phyloP scores from a whole-genome alignment of 2,797 vertebrate genomes.

The Galagoides demidoff region DNA sequence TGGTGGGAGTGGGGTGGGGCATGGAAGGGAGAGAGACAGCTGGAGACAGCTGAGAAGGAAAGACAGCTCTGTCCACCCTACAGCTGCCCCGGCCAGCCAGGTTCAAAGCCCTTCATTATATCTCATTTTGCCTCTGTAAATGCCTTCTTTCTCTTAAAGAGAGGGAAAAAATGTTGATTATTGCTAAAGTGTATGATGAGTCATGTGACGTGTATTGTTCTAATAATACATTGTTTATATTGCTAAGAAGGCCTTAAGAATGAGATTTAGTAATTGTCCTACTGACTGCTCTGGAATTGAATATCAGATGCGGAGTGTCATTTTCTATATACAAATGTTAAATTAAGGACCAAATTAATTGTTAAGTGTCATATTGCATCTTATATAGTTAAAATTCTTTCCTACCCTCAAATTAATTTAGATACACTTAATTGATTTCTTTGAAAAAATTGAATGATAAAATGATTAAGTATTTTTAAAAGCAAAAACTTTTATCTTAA shows the following conservation, averaged over 20 bases:
- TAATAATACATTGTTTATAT: slow-evolving; percentile 8
- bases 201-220: background rate
- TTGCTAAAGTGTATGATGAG: background rate
- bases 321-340: slow-evolving; percentile 30
- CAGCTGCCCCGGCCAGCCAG: slow-evolving; percentile 74
- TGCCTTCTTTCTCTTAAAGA: background rate
- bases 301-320: background rate
- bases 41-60: slow-evolving; percentile 68
- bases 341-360: slow-evolving; percentile 59
- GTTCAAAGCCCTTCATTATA: slow-evolving; percentile 60
- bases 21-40: slow-evolving; percentile 52
- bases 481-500: slow-evolving; percentile 1
- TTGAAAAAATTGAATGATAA: slow-evolving; percentile 56
- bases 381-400: slow-evolving; percentile 43
- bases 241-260: background rate
- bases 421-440: slow-evolving; percentile 49
- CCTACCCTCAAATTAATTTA: slow-evolving; percentile 42
- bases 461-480: slow-evolving; percentile 45
- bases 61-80: slow-evolving; percentile 59
- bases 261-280: slow-evolving; percentile 12
- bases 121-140: background rate
- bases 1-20: slow-evolving; percentile 67
- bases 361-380: slow-evolving; percentile 26
- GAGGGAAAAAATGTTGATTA: background rate
- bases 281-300: slow-evolving; percentile 9